Base-by-base conservation (phyloP, 2,888 invertebrate species). In the Notodonta ziczac region DNA sequence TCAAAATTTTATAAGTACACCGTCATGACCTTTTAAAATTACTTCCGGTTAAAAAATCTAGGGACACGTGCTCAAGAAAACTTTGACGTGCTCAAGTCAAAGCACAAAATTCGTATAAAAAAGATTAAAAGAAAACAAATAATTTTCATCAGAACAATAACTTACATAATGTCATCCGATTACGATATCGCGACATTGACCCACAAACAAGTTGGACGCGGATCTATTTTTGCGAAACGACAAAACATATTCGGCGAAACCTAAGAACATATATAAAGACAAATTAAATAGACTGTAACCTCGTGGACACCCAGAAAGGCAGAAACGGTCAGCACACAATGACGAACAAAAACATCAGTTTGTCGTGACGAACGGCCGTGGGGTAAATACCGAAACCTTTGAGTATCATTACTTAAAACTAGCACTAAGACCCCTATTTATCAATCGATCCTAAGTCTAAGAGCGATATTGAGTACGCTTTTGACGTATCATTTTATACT, bases 351-450 rank as follows among this genome's bases (percentile, higher is more conserved):
- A 55, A 55, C n/a, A n/a, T 46, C 46, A 7, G 44, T 44, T 46
- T 9, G 44, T 13, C 6, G 44, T 13, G 44, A 46, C 44, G 13
- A 13, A 13, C 4, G 13, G 14, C 57, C 51, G 63, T 77, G 75
- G 66, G 66, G 70, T 24, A 73, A 79, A 77, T 65, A 63, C 64
- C 53, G 16, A 54, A 69, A 70, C 78, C 79, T 76, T 74, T 62
- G 44, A 54, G n/a, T 46, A 13, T 24, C 24, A 24, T 44, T 44
- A 12, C 44, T 44, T 44, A 44, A 1, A 24, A 24, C 24, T 24
- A 24, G 24, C 24, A 24, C 24, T 24, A 24, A 24, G 24, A 2
- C 24, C 24, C 24, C 1, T 24, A 2, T 24, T 24, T 2, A 24
- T 24, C 1, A 24, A 24, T 24, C 24, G 24, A 24, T 24, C 24